Percentiles rank a stretch among this genome's conserved stretches.
phyloP scores from a whole-genome alignment of 2,888 invertebrate species.

The Caenorhabditis sulstoni region DNA sequence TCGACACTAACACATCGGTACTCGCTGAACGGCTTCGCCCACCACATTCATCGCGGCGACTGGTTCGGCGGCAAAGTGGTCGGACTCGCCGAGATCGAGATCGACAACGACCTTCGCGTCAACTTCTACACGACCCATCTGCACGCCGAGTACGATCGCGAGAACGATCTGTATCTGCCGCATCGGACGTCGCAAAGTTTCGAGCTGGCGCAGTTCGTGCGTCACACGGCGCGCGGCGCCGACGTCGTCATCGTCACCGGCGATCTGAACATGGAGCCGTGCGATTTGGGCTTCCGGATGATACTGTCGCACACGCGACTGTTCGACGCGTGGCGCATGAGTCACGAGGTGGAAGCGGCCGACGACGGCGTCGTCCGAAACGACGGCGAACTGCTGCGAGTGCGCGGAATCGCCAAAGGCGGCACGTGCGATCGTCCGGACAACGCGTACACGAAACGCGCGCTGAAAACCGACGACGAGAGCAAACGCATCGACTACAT shows the following conservation, averaged over 20 bases:
- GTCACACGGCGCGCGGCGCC: constrained; percentile 85
- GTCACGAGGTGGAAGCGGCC: constrained; percentile 60
- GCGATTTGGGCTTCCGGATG: constrained; percentile 83
- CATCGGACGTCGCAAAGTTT: constrained; percentile 87
- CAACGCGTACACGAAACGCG: constrained; percentile 87
- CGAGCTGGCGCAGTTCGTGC: constrained; percentile 94
- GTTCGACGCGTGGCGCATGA: constrained; percentile 76
- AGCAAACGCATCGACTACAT: constrained; percentile 96
- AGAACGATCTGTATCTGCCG: constrained; percentile 89
- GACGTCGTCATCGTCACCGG: constrained; percentile 93
- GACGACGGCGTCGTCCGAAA: constrained; percentile 8
- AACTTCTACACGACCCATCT: constrained; percentile 95
- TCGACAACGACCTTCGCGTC: constrained; percentile 84
- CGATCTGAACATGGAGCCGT: constrained; percentile 93
- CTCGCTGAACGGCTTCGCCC: constrained; percentile 97
- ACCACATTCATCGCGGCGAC: constrained; percentile 92
- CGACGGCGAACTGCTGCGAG: constrained; percentile 34
- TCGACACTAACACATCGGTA: constrained; percentile 93
- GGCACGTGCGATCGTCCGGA: constrained; percentile 89
- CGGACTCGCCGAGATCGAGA: constrained; percentile 81
- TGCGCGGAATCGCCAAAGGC: constrained; percentile 73
- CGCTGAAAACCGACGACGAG: constrained; percentile 77
- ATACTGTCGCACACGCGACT: constrained; percentile 75
- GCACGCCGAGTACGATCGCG: constrained; percentile 93
- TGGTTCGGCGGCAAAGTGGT: constrained; percentile 97